Conservation (phyloP, 2,888 invertebrate species). For the Drosophila nr. perissopoda region DNA sequence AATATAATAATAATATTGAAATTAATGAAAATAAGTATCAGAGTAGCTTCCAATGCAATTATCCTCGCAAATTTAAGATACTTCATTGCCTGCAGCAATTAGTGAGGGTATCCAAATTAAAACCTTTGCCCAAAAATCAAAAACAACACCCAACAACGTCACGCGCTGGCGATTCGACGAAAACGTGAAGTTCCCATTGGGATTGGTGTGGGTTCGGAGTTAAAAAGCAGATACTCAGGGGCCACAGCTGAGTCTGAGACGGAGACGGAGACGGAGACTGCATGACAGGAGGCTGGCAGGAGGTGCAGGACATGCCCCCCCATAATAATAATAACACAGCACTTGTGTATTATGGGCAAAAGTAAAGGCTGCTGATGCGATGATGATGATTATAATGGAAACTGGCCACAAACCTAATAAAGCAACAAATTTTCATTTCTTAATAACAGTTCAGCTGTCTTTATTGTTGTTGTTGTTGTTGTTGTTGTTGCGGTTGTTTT, state of each 20-base stretch:
- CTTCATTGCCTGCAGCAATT: neutral
- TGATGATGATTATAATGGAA: conserved; percentile 56
- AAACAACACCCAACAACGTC: conserved; percentile 40
- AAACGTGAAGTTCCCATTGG: conserved; percentile 56
- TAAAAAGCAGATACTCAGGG: neutral
- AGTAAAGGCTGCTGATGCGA: conserved; percentile 55
- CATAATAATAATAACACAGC: conserved; percentile 48
- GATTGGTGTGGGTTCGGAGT: conserved; percentile 7
- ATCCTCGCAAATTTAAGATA: neutral
- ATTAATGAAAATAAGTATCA: neutral
- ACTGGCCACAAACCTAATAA: conserved; percentile 61
- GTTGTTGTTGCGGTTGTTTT: conserved; percentile 15
- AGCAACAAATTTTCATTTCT: conserved; percentile 81
- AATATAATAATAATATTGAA: no score
- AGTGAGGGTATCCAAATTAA: conserved; percentile 36
- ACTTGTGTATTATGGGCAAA: conserved; percentile 49
- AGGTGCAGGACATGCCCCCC: conserved; percentile 58
- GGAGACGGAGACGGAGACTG: conserved; percentile 22
- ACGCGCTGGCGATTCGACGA: conserved; percentile 56
- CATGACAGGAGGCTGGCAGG: conserved; percentile 56
- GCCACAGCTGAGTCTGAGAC: neutral
- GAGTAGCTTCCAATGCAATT: neutral
- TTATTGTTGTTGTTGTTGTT: conserved; percentile 11
- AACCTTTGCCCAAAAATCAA: conserved; percentile 40
- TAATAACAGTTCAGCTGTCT: conserved; percentile 57